Conservation (phyloP, 2,888 invertebrate species). For the Terebella lapidaria region DNA sequence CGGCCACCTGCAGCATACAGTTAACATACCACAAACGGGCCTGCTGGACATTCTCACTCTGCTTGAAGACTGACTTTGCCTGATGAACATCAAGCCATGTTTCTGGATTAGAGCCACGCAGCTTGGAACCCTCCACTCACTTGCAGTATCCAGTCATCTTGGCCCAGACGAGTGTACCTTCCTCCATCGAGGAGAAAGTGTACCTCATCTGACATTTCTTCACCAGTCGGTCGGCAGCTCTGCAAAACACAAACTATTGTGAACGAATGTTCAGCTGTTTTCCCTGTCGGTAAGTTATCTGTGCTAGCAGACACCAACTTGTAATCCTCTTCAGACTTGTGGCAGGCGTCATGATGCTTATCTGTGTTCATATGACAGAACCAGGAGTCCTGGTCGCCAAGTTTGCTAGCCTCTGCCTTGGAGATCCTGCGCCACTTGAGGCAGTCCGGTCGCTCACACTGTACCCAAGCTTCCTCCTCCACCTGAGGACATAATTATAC, state of each 20-base stretch:
- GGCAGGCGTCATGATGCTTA: constrained; percentile 29
- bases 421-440: constrained; percentile 41
- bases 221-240: constrained; percentile 30
- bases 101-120: too few relatives aligned
- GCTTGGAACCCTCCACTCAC: too few relatives aligned
- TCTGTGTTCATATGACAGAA: constrained; percentile 40
- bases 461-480: constrained; percentile 37
- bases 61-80: too few relatives aligned
- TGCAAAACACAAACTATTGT: too few relatives aligned
- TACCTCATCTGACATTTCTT: constrained; percentile 33
- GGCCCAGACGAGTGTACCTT: constrained; percentile 43
- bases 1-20: constrained; percentile 39
- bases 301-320: too few relatives aligned
- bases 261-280: too few relatives aligned
- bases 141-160: constrained; percentile 43
- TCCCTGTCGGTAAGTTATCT: too few relatives aligned
- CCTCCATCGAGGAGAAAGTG: constrained; percentile 32
- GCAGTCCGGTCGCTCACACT: constrained; percentile 43
- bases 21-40: not conserved
- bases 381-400: constrained; percentile 33
- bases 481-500: not conserved
- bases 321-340: constrained; percentile 30
- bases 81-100: not conserved
- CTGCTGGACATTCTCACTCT: too few relatives aligned
- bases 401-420: constrained; percentile 15